Base-by-base conservation (phyloP, 2,888 invertebrate species). In the Tetragnatha montana region DNA sequence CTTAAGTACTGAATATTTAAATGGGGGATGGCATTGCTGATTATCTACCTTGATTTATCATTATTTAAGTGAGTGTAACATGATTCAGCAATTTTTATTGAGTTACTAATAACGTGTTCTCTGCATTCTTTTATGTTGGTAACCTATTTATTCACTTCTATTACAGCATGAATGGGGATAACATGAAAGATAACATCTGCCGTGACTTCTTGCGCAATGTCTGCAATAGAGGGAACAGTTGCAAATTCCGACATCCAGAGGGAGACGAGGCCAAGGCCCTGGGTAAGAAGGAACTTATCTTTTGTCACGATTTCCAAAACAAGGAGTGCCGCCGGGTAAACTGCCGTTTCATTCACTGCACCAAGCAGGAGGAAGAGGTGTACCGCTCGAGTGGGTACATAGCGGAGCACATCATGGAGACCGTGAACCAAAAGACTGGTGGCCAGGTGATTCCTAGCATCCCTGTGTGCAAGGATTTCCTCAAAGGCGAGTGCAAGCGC, bases 311-410 rank as follows among this genome's bases (percentile, higher is more conserved):
- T 92, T 95, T 93, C 92, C 97, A 97, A 93, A 97, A 97, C 93
- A 95, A 95, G 71, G 95, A 95, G 90, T 97, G 97, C 93, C 94
- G 95, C 17, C 95, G 97, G 92, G 94, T 95, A 7, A 95, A 95
- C 90, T 97, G 96, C 92, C 95, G 95, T 92, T 97, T 96, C 93
- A 94, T 96, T 76, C 97, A 97, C 93, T 96, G 96, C 92, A 95
- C 95, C 0, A 94, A 96, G 19, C 95, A 96, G 92, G 96, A 96
- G 92, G 96, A 97, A 93, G 95, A 95, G 91, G 95, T 96, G 91
- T 96, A 95, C 92, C 95, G 96, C 92, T 94, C 95, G 82, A 96
- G 95, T 17, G 96, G 96, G 0, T 95, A 96, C 93, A 94, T 97
- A 92, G 96, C 96, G 8, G 94, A 94, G 68, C 95, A 95, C 92